These are phyloP conservation scores for Bolborhynchus lineola DNA, from an alignment of 2,113 vertebrate species.

Conservation along the genomic window DNA sequence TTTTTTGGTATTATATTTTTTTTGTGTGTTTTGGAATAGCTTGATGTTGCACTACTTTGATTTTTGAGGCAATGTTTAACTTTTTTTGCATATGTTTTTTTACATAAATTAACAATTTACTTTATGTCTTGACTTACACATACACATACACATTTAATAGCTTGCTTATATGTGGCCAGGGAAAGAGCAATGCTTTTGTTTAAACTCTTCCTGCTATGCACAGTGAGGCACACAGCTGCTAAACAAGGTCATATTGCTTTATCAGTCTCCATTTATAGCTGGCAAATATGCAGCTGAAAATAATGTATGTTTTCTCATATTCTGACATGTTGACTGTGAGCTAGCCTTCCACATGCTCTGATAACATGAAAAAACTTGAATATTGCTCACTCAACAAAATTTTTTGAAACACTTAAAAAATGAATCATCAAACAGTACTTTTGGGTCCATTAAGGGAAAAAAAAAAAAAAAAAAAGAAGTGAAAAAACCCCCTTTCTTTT, in stretches of 20 bases:
- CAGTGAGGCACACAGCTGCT: background rate
- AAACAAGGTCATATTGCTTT: background rate
- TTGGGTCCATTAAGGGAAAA: background rate
- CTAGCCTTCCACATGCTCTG: background rate
- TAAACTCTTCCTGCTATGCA: background rate
- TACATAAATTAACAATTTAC: background rate
- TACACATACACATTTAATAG: background rate
- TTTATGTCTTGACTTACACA: background rate
- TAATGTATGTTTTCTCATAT: background rate
- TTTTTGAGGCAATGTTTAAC: background rate
- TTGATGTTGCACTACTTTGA: accelerated
- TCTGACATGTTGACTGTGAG: background rate
- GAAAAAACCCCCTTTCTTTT: background rate
- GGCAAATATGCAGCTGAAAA: background rate
- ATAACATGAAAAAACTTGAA: background rate
- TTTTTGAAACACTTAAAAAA: slow-evolving; percentile 1
- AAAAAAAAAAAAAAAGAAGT: background rate
- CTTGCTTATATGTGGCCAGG: background rate
- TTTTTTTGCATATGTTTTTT: background rate
- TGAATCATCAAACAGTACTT: background rate
- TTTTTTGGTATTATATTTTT: background rate
- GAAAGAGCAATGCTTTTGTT: background rate
- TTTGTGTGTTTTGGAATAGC: background rate
- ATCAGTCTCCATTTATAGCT: background rate
- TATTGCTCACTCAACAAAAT: slow-evolving; percentile 30